Evolutionary conservation across 2,797 vertebrate genomes (phyloP).

Genomic region (Falco concolor): DNA sequence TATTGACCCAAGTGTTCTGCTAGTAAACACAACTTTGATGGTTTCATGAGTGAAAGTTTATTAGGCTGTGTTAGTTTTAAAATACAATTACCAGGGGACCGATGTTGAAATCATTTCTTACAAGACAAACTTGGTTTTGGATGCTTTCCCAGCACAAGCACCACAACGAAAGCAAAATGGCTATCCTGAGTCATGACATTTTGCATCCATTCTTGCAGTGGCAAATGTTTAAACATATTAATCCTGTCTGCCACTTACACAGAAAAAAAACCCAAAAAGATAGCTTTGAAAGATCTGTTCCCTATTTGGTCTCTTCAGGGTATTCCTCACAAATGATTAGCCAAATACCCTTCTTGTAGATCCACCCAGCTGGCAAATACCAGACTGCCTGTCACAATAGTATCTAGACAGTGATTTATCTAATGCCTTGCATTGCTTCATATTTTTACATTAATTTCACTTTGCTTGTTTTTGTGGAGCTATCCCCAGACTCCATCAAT

Average conservation of each 20-base stretch:
- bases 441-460: neutral
- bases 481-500: neutral
- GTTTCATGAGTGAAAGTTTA: constrained; percentile 60
- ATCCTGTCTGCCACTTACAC: neutral
- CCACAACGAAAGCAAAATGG: constrained; percentile 25
- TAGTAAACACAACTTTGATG: constrained; percentile 65
- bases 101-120: constrained; percentile 55
- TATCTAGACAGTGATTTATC: neutral
- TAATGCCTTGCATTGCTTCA: neutral
- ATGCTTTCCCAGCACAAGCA: constrained; percentile 44
- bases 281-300: neutral
- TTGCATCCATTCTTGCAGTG: neutral
- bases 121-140: constrained; percentile 35
- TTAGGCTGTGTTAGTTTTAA: constrained; percentile 59
- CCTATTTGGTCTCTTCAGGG: neutral
- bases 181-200: neutral
- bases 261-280: neutral
- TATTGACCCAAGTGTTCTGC: constrained; percentile 54
- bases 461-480: neutral
- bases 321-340: neutral
- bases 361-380: neutral
- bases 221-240: neutral
- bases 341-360: neutral
- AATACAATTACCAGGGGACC: constrained; percentile 47
- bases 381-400: neutral